Evolutionary conservation across 2,797 vertebrate species (phyloP), one percentile per base, ranked within the genome.

Genomic region (Periophthalmus magnuspinnatus): DNA sequence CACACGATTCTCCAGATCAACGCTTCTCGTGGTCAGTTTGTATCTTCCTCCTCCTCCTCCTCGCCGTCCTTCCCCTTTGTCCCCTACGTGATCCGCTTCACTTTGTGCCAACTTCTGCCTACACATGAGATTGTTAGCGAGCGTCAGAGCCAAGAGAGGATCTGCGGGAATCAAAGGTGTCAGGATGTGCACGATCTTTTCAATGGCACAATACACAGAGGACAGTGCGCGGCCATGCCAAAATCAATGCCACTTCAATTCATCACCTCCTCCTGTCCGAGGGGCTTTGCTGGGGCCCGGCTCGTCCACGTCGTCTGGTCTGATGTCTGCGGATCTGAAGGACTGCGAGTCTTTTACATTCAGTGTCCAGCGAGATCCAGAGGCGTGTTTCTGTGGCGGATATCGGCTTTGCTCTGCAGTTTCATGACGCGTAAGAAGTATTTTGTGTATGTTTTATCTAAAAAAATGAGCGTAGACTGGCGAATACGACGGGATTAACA

Each of bases 191-290:
- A 75, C 67, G 74, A 84, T 82, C 81, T 77, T 77, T 84, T 79
- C 76, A 85, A 69, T 84, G 75, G 63, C 84, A 78, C 79, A 72
- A 79, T 85, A 77, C 86, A 79, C 83, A 70, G 76, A 89, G 84
- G 85, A 81, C 77, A 66, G 21, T 67, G 67, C 74, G 71, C 61
- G 66, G 54, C 81, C 80, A 72, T 84, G 86, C 83, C 89, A 86
- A 75, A 90, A 93, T 92, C 91, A 90, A 91, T 93, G 78, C 58
- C 63, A 66, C 78, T 76, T 84, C 78, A 78, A 89, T 92, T 88
- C 88, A 90, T 92, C 89, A 91, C 80, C 80, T 78, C 55, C 79
- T 67, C 78, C 77, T 78, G 88, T 89, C 88, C 75, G 69, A 54
- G 72, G 14, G 81, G 81, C 75, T 73, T 82, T 81, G 62, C 68